phyloP scores from a whole-genome alignment of 2,888 invertebrate genomes.

The Calameuta idolon region DNA sequence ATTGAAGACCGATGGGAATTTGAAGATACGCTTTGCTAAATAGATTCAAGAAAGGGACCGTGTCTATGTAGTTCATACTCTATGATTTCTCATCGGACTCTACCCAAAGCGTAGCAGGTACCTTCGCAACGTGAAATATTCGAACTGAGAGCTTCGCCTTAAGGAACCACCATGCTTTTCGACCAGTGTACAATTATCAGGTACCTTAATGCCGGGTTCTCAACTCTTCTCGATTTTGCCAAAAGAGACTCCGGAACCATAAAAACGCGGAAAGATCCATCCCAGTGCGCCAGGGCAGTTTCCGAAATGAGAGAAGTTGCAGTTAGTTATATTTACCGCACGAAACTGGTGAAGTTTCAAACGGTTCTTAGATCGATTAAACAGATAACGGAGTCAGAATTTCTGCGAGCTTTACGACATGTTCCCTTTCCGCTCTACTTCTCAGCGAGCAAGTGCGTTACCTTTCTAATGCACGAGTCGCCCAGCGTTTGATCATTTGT shows the following conservation, averaged over 20 bases:
- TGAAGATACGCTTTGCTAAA: neutral
- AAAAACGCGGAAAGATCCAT: neutral
- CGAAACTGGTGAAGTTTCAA: neutral
- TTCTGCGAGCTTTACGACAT: neutral
- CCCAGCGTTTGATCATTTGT: neutral
- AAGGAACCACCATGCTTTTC: slow-evolving; percentile 55
- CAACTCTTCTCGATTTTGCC: neutral
- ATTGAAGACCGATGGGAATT: neutral
- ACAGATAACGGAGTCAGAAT: neutral
- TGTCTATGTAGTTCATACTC: neutral
- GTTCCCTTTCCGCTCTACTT: neutral
- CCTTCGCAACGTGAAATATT: slow-evolving; percentile 39
- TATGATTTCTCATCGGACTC: neutral
- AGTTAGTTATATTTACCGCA: neutral
- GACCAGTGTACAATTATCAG: slow-evolving; percentile 59
- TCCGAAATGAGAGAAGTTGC: neutral
- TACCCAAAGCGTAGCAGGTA: neutral
- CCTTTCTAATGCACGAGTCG: neutral
- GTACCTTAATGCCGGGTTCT: slow-evolving; percentile 43
- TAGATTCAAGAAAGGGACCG: neutral
- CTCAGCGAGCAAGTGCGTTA: neutral
- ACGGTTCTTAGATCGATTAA: neutral
- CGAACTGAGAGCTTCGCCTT: slow-evolving; percentile 57
- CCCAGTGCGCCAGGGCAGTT: neutral
- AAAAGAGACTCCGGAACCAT: neutral